A percentile compares a stretch with the other conserved stretches of the same genome.
phyloP scores from a whole-genome alignment of 2,113 vertebrate species.

The Xiphophorus hellerii region DNA sequence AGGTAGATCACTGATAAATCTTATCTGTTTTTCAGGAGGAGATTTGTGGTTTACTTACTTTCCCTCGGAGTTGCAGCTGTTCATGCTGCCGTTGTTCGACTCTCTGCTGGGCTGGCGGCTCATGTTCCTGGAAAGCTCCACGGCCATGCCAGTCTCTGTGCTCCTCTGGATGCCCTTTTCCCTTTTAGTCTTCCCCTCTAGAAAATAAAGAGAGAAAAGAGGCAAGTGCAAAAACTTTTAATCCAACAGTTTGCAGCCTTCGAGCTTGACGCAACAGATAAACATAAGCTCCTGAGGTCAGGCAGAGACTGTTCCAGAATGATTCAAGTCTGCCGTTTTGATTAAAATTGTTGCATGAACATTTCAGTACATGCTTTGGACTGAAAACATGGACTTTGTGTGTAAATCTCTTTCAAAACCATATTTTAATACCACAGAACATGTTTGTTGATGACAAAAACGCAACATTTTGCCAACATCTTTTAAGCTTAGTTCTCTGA shows the following conservation, averaged over 20 bases:
- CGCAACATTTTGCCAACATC: neutral
- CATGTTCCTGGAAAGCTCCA: conserved; percentile 93
- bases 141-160: conserved; percentile 97
- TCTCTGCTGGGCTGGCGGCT: conserved; percentile 94
- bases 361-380: neutral
- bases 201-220: conserved; percentile 1
- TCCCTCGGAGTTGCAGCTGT: conserved; percentile 96
- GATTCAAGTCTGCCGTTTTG: neutral
- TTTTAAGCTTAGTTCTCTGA: no score
- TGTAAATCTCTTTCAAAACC: neutral
- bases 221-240: neutral
- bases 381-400: neutral
- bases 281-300: neutral
- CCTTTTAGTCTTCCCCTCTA: conserved; percentile 94
- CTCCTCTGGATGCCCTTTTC: conserved; percentile 97
- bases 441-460: neutral
- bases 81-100: conserved; percentile 97
- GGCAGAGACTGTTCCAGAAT: neutral
- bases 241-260: neutral
- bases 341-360: neutral
- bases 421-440: neutral
- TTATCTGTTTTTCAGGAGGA: neutral
- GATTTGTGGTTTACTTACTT: conserved; percentile 85
- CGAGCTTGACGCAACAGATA: neutral
- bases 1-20: neutral